Conservation (phyloP, 2,888 invertebrate genomes). For the Caenorhabditis panamensis region DNA sequence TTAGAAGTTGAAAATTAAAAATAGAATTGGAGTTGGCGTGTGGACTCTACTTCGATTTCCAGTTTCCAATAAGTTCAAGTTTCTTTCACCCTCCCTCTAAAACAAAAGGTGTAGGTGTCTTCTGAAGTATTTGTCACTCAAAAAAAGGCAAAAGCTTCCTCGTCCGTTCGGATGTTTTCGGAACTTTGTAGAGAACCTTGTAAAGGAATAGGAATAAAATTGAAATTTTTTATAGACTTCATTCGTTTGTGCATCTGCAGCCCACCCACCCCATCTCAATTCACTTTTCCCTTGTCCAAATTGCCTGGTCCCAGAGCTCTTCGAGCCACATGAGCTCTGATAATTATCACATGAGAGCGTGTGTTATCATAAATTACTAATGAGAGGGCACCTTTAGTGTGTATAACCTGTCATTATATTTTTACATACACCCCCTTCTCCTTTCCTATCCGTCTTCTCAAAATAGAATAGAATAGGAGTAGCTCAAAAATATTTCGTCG, state of each 20-base stretch:
- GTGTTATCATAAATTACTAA: constrained; percentile 28
- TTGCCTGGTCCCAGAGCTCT: neutral
- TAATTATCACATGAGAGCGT: constrained; percentile 13
- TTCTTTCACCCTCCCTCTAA: neutral
- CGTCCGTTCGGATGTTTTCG: constrained; percentile 44
- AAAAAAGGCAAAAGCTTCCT: constrained; percentile 23
- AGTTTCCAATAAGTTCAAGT: neutral
- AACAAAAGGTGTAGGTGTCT: constrained; percentile 41
- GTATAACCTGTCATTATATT: constrained; percentile 21
- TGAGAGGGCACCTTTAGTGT: neutral
- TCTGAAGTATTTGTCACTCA: constrained; percentile 42
- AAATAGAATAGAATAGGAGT: constrained; percentile 1
- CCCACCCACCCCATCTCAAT: neutral
- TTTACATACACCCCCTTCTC: neutral
- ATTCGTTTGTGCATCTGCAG: neutral
- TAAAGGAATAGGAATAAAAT: neutral
- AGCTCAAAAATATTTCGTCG: neutral
- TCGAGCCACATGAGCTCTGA: neutral
- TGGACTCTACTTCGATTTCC: neutral
- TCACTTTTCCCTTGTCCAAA: neutral
- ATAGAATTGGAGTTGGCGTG: no score
- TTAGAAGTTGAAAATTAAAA: no score
- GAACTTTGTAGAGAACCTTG: constrained; percentile 29
- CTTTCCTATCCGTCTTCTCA: neutral
- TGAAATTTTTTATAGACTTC: constrained; percentile 21